Evolutionary conservation across 2,888 invertebrate genomes (phyloP).

Genomic region (Aethes cnicana): DNA sequence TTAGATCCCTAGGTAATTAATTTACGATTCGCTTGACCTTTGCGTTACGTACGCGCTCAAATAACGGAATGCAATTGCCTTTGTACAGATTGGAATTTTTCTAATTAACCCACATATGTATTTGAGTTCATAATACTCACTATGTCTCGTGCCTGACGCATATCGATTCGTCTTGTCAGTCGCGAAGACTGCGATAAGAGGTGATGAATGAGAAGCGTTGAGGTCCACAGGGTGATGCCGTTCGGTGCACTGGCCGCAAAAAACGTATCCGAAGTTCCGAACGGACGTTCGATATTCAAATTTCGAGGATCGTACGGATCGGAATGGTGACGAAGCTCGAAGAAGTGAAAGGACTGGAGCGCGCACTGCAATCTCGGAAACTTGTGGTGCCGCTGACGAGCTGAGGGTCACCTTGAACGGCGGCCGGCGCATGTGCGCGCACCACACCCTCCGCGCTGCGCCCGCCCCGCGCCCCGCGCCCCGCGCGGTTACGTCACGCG

Average conservation of each 20-base stretch:
- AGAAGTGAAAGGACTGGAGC: conserved; percentile 65
- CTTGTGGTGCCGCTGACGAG: conserved; percentile 53
- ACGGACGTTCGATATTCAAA: conserved; percentile 41
- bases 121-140: conserved; percentile 66
- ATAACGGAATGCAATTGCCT: background rate
- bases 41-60: background rate
- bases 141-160: conserved; percentile 77
- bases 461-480: conserved; percentile 41
- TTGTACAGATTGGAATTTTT: conserved; percentile 11
- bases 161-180: conserved; percentile 80
- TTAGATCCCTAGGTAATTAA: background rate
- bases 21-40: conserved; percentile 3
- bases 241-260: conserved; percentile 65
- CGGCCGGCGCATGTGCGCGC: conserved; percentile 71
- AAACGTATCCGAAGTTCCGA: conserved; percentile 65
- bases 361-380: conserved; percentile 31
- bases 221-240: conserved; percentile 77
- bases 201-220: conserved; percentile 79
- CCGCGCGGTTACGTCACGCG: conserved; percentile 58
- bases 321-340: conserved; percentile 34
- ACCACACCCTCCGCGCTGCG: conserved; percentile 71
- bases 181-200: conserved; percentile 72
- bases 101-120: conserved; percentile 50
- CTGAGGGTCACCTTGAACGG: conserved; percentile 77
- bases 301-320: conserved; percentile 14